phyloP scores from a whole-genome alignment of 2,888 invertebrate species.

The Melanargia galathea region DNA sequence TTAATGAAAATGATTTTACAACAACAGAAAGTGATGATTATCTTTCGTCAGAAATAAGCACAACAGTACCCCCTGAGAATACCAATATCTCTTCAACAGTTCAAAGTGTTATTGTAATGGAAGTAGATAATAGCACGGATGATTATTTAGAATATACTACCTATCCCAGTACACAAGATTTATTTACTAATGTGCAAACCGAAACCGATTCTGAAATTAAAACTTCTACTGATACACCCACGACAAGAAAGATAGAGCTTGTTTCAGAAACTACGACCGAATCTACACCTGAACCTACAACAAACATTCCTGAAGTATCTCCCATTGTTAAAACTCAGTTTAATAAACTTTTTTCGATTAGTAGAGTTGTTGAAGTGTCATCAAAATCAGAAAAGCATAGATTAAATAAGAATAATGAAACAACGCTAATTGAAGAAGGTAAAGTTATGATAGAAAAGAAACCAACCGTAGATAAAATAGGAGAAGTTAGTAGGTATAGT shows the following conservation, averaged over 20 bases:
- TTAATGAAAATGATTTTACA: constrained; percentile 35
- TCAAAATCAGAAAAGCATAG: constrained; percentile 84
- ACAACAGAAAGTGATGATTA: constrained; percentile 64
- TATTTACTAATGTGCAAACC: constrained; percentile 49
- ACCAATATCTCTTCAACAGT: constrained; percentile 49
- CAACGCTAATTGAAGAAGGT: constrained; percentile 77
- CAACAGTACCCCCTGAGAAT: constrained; percentile 49
- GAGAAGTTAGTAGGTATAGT: constrained; percentile 86
- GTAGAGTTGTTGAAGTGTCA: constrained; percentile 86
- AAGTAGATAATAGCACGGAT: constrained; percentile 63
- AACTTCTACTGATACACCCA: constrained; percentile 40
- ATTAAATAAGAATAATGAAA: constrained; percentile 79
- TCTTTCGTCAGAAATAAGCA: constrained; percentile 57
- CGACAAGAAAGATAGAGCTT: constrained; percentile 34
- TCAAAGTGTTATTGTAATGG: constrained; percentile 58
- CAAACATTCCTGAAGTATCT: constrained; percentile 52
- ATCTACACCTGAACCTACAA: constrained; percentile 51
- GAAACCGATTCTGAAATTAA: constrained; percentile 42
- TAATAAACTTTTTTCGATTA: constrained; percentile 86
- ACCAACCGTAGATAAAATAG: constrained; percentile 85
- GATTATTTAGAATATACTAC: constrained; percentile 70
- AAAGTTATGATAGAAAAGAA: constrained; percentile 81
- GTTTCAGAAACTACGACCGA: constrained; percentile 40
- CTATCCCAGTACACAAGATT: constrained; percentile 58
- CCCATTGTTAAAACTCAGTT: constrained; percentile 75